Percentiles rank a stretch among this genome's conserved stretches.
Conservation (phyloP, 2,888 invertebrate species). For the Hyposoter didymator region DNA sequence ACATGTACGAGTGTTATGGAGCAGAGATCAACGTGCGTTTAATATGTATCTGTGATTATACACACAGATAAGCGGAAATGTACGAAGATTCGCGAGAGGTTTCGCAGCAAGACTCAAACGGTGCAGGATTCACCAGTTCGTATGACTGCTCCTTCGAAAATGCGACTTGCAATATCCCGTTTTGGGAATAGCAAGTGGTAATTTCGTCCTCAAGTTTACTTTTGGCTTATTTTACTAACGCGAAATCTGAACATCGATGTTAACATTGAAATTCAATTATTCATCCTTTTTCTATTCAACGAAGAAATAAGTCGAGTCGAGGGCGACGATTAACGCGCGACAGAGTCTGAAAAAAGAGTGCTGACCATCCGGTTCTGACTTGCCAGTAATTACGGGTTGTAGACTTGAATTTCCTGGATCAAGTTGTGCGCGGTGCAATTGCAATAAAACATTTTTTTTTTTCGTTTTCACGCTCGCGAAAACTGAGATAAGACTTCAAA, state of each 20-base stretch:
- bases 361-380: too few relatives aligned
- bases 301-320: too few relatives aligned
- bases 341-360: too few relatives aligned
- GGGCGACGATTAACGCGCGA: too few relatives aligned
- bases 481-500: too few relatives aligned
- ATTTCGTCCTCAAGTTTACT: neutral
- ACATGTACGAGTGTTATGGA: slow-evolving; percentile 11
- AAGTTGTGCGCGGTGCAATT: too few relatives aligned
- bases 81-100: slow-evolving; percentile 33
- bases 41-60: slow-evolving; percentile 11
- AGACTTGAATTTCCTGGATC: too few relatives aligned
- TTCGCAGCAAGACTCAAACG: slow-evolving; percentile 42
- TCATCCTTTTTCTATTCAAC: too few relatives aligned
- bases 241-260: neutral
- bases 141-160: slow-evolving; percentile 65
- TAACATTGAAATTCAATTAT: too few relatives aligned
- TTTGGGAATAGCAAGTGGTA: neutral
- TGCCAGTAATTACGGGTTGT: too few relatives aligned
- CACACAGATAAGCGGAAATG: slow-evolving; percentile 7
- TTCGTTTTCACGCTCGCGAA: too few relatives aligned
- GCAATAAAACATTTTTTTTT: too few relatives aligned
- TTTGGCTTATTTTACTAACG: neutral
- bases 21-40: slow-evolving; percentile 27
- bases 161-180: slow-evolving; percentile 69
- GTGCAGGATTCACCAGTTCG: slow-evolving; percentile 52